Evolutionary conservation across 2,797 vertebrate genomes (phyloP).

Genomic region (Bovichtus variegatus): DNA sequence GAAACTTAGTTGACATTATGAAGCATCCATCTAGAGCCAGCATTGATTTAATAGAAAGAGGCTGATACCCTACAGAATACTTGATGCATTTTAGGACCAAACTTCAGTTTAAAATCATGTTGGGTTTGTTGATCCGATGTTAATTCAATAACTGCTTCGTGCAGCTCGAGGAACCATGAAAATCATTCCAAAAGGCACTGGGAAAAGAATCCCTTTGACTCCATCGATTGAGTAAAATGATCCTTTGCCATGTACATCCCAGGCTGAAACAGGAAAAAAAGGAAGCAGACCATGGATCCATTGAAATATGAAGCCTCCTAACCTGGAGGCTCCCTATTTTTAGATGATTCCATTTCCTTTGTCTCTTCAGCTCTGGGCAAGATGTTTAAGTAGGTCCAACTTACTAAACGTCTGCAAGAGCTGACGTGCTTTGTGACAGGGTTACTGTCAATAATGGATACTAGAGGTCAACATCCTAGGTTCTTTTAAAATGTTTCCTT

Average conservation of each 20-base stretch:
- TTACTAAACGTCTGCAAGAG: slow-evolving; percentile 28
- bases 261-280: slow-evolving; percentile 32
- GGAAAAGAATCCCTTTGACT: slow-evolving; percentile 59
- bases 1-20: slow-evolving; percentile 7
- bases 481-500: slow-evolving; percentile 5
- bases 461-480: slow-evolving; percentile 2
- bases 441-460: slow-evolving; percentile 13
- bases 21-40: not conserved
- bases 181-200: slow-evolving; percentile 47
- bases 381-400: slow-evolving; percentile 45
- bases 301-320: slow-evolving; percentile 66
- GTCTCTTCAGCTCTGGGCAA: slow-evolving; percentile 47
- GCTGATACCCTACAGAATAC: not conserved
- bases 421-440: slow-evolving; percentile 24
- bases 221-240: slow-evolving; percentile 64
- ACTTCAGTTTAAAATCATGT: slow-evolving; percentile 42
- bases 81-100: slow-evolving; percentile 2
- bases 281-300: slow-evolving; percentile 48
- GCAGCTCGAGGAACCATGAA: slow-evolving; percentile 50
- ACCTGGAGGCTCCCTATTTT: slow-evolving; percentile 69
- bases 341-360: slow-evolving; percentile 55
- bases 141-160: slow-evolving; percentile 37
- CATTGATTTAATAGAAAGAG: not conserved
- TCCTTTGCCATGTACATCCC: slow-evolving; percentile 37
- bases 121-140: slow-evolving; percentile 48